These are phyloP conservation scores for Pteronura brasiliensis DNA, from an alignment of 2,113 vertebrate species.

Conservation along the genomic window DNA sequence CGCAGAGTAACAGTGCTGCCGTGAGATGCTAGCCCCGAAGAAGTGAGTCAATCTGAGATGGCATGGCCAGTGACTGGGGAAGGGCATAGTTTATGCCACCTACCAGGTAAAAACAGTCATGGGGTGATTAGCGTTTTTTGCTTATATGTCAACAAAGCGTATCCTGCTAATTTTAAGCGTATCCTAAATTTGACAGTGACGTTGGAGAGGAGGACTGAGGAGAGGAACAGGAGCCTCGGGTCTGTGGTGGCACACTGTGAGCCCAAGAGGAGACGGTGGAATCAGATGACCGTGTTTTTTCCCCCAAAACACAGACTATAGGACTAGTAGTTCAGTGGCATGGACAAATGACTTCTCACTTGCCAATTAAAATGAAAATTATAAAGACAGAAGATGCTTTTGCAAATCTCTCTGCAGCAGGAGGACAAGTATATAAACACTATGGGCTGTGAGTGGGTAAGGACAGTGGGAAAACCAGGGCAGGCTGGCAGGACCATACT, in stretches of 20 bases:
- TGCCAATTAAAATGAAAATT: neutral
- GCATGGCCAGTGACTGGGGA: neutral
- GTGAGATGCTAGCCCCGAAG: neutral
- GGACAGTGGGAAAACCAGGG: neutral
- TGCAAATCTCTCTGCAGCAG: neutral
- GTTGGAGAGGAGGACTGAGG: neutral
- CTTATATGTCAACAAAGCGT: neutral
- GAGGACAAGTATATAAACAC: neutral
- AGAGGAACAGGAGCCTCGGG: neutral
- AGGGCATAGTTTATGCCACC: neutral
- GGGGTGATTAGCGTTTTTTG: neutral
- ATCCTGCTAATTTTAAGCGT: too few relatives aligned
- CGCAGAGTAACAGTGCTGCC: neutral
- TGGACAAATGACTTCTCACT: neutral
- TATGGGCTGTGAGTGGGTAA: neutral
- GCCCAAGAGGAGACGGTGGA: neutral
- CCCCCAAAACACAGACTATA: neutral
- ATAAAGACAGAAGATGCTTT: neutral
- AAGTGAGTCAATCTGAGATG: neutral
- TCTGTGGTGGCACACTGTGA: too few relatives aligned
- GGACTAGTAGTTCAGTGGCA: neutral
- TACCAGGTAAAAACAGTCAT: neutral
- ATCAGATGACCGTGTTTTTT: neutral
- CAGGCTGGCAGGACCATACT: neutral
- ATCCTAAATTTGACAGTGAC: neutral